Conservation (phyloP, 2,113 vertebrate genomes). For the Limnothrissa miodon region DNA sequence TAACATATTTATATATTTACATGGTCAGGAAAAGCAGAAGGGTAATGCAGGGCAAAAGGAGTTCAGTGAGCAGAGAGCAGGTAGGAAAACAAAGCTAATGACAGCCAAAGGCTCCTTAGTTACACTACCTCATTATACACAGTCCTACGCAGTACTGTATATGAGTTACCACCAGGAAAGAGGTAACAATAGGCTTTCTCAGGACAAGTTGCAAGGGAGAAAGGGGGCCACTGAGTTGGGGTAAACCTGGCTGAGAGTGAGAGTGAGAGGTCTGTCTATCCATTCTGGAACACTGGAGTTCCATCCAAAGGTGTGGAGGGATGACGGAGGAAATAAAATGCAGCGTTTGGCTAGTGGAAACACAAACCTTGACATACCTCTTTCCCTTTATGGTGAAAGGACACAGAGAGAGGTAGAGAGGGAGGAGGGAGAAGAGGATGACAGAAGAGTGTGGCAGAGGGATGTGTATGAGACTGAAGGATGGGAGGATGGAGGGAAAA, state of each 20-base stretch:
- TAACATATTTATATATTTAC: not conserved
- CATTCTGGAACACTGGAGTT: no score
- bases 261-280: not conserved
- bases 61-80: not conserved
- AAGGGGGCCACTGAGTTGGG: not conserved
- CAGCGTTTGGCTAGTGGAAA: not conserved
- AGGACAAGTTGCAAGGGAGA: slow-evolving; percentile 17
- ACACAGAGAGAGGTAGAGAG: slow-evolving; percentile 30
- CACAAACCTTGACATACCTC: slow-evolving; percentile 24
- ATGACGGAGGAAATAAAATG: not conserved
- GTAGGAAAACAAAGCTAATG: no score
- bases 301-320: no score
- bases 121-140: no score
- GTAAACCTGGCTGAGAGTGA: not conserved
- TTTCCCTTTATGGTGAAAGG: slow-evolving; percentile 23
- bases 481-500: not conserved
- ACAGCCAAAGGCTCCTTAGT: no score
- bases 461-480: slow-evolving; percentile 12
- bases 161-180: no score
- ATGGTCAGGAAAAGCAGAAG: not conserved
- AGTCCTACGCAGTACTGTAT: not conserved
- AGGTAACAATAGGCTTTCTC: not conserved
- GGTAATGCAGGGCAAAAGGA: not conserved
- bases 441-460: slow-evolving; percentile 21
- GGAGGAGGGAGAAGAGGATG: slow-evolving; percentile 29